Conservation (phyloP, 1,140 invertebrate genomes). For the Planococcus citri region DNA sequence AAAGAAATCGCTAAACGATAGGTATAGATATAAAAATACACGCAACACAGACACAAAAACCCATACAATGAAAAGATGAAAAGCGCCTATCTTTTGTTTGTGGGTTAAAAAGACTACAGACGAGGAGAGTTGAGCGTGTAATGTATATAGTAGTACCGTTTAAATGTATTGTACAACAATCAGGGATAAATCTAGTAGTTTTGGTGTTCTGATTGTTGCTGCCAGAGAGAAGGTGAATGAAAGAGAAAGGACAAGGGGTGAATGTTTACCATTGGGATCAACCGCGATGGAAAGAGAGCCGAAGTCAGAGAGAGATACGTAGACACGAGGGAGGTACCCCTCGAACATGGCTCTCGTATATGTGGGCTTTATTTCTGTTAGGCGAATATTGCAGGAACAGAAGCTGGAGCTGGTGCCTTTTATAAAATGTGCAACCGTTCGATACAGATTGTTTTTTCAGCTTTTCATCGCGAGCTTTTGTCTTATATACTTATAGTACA, state of each 20-base stretch:
- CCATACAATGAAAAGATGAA: background rate
- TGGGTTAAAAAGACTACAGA: background rate
- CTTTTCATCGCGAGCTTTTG: too few species aligned
- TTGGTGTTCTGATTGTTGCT: slow-evolving; percentile 1
- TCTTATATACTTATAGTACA: too few species aligned
- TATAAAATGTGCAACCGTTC: too few species aligned
- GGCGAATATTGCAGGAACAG: background rate
- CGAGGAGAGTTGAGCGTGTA: background rate
- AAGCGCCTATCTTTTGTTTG: background rate
- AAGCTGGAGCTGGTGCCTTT: background rate
- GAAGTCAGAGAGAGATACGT: too few species aligned
- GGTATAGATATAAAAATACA: too few species aligned
- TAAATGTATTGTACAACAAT: background rate
- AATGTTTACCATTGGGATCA: slow-evolving; percentile 1
- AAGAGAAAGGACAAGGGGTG: background rate
- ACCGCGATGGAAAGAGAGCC: background rate
- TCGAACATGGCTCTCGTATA: background rate
- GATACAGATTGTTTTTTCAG: too few species aligned
- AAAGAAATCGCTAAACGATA: too few species aligned
- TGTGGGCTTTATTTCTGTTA: background rate
- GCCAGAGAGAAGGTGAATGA: background rate
- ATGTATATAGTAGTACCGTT: background rate
- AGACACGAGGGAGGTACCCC: background rate
- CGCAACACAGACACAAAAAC: too few species aligned
- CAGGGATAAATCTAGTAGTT: slow-evolving; percentile 3